Conservation (phyloP, 2,113 vertebrate genomes). For the Ellobius talpinus region DNA sequence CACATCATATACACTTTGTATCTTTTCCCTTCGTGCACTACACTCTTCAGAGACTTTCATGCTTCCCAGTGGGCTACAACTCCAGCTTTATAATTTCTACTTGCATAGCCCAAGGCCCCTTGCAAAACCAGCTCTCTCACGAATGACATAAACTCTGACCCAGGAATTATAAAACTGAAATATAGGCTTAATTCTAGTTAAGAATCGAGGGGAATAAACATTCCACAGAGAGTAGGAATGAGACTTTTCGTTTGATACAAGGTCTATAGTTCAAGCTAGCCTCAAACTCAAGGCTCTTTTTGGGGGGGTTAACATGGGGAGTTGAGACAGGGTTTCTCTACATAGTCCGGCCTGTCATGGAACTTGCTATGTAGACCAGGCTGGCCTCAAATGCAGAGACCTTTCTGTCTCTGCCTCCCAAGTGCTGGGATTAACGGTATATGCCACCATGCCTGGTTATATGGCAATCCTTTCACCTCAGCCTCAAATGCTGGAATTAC, state of each 20-base stretch:
- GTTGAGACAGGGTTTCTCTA: background rate
- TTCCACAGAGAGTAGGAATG: background rate
- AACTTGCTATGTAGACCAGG: background rate
- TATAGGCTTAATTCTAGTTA: slow-evolving; percentile 12
- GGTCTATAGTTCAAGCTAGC: background rate
- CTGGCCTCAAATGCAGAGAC: background rate
- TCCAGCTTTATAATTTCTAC: slow-evolving; percentile 15
- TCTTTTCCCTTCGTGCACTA: background rate
- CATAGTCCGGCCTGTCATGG: background rate
- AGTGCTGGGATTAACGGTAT: background rate
- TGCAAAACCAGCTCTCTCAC: background rate
- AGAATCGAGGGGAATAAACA: background rate
- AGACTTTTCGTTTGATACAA: background rate
- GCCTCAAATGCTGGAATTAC: background rate
- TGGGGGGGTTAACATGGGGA: background rate
- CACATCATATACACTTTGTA: background rate
- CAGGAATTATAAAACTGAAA: slow-evolving; percentile 60
- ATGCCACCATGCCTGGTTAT: background rate
- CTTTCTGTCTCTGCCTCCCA: background rate
- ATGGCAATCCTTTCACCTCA: background rate
- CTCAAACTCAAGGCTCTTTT: background rate
- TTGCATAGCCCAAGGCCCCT: background rate
- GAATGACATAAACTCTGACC: background rate
- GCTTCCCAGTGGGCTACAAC: slow-evolving; percentile 32
- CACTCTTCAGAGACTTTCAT: slow-evolving; percentile 1